Evolutionary conservation across 2,113 vertebrate species (phyloP).

Genomic region (Sapajus apella): DNA sequence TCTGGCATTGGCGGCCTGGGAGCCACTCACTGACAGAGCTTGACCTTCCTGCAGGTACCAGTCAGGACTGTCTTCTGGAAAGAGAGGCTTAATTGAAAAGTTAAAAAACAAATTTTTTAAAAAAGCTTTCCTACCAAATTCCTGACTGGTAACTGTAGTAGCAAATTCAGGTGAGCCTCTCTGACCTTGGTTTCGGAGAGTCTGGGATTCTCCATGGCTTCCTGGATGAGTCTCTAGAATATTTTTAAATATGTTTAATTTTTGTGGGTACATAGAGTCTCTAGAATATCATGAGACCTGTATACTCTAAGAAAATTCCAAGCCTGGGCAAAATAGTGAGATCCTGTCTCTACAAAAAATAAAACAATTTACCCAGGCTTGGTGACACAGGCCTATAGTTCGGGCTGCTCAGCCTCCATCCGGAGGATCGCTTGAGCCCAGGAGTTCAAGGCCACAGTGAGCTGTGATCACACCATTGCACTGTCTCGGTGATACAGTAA

Average conservation of each 20-base stretch:
- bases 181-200: neutral
- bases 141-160: neutral
- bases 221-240: neutral
- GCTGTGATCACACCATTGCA: too few species aligned
- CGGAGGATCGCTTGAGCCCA: too few species aligned
- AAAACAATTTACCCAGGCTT: too few species aligned
- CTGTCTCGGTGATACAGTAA: too few species aligned
- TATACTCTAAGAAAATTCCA: neutral
- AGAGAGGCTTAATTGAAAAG: neutral
- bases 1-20: neutral
- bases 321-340: too few species aligned
- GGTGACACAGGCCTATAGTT: too few species aligned
- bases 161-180: neutral
- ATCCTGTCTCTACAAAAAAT: too few species aligned
- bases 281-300: neutral
- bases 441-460: too few species aligned
- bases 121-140: neutral
- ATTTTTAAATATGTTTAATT: too few species aligned
- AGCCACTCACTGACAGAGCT: neutral
- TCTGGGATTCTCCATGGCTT: neutral
- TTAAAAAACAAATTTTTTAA: neutral
- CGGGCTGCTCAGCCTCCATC: accelerated
- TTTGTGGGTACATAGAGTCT: too few species aligned
- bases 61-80: neutral
- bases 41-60: neutral